Conservation (phyloP, 2,888 invertebrate genomes). For the Papilio gigon region DNA sequence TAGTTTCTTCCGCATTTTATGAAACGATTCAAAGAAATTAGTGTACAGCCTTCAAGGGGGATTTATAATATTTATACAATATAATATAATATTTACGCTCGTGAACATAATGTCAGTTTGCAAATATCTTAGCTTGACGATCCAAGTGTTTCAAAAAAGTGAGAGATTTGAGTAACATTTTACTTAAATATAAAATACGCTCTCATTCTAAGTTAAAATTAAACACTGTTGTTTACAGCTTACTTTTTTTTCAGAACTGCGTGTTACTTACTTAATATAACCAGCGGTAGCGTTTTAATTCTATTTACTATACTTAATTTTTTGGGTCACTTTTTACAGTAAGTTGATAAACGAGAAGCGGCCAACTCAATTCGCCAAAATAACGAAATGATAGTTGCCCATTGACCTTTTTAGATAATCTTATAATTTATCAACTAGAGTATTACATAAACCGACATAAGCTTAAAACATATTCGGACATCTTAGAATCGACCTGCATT, state of each 20-base stretch:
- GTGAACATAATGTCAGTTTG: not conserved
- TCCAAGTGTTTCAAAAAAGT: not conserved
- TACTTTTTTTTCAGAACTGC: too few species aligned
- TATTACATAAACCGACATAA: not conserved
- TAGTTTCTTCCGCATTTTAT: slow-evolving; percentile 29
- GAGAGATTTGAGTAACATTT: too few species aligned
- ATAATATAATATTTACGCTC: not conserved
- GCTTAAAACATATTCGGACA: not conserved
- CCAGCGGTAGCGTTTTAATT: not conserved
- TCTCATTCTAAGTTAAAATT: too few species aligned
- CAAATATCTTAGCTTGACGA: not conserved
- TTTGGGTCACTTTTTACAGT: too few species aligned
- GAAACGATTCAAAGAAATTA: slow-evolving; percentile 2
- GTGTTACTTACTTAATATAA: too few species aligned
- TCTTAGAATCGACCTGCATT: slow-evolving; percentile 13
- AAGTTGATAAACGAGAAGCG: too few species aligned
- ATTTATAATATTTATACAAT: too few species aligned
- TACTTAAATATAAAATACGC: too few species aligned
- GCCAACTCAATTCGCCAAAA: too few species aligned
- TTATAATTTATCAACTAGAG: not conserved
- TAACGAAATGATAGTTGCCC: too few species aligned
- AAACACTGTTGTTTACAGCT: too few species aligned
- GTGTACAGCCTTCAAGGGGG: not conserved
- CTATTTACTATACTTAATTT: too few species aligned
- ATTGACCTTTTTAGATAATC: not conserved